A percentile compares a stretch with the other conserved stretches of the same genome.
phyloP scores from a whole-genome alignment of 2,888 invertebrate genomes.

The Leucoma salicis region DNA sequence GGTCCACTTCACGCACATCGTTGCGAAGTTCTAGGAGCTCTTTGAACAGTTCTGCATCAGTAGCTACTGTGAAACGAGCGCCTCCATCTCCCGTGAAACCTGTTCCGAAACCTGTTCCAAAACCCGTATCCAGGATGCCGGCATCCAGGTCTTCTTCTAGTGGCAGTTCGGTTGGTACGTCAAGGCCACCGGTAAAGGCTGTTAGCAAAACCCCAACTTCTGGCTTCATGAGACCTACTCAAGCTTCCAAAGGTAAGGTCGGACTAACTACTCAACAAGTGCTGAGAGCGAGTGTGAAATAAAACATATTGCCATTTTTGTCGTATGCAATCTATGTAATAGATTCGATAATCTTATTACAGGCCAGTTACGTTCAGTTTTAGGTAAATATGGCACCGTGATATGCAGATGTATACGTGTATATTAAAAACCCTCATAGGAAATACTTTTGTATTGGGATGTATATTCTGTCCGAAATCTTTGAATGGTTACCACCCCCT shows the following conservation, averaged over 20 bases:
- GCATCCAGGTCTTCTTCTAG: constrained; percentile 75
- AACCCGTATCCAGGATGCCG: constrained; percentile 60
- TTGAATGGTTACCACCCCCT: no score
- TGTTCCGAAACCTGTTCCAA: constrained; percentile 74
- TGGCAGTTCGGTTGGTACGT: constrained; percentile 75
- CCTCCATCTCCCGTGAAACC: constrained; percentile 73
- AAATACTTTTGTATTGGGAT: no score
- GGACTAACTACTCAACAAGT: constrained; percentile 52
- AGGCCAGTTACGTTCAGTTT: no score
- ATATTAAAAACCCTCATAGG: no score
- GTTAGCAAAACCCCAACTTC: constrained; percentile 56
- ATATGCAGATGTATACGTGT: no score
- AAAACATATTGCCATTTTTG: constrained; percentile 24
- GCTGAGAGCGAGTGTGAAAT: constrained; percentile 60
- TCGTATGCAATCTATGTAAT: constrained; percentile 19
- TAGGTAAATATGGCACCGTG: no score
- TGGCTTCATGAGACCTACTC: constrained; percentile 93
- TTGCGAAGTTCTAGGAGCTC: constrained; percentile 92
- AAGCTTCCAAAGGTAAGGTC: constrained; percentile 89
- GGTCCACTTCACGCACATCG: constrained; percentile 90
- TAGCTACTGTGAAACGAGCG: constrained; percentile 89
- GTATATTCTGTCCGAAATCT: no score
- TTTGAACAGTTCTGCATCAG: constrained; percentile 90
- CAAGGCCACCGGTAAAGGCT: constrained; percentile 67
- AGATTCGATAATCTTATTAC: no score